Base-by-base conservation (phyloP, 2,797 vertebrate genomes). In the Trachops cirrhosus region DNA sequence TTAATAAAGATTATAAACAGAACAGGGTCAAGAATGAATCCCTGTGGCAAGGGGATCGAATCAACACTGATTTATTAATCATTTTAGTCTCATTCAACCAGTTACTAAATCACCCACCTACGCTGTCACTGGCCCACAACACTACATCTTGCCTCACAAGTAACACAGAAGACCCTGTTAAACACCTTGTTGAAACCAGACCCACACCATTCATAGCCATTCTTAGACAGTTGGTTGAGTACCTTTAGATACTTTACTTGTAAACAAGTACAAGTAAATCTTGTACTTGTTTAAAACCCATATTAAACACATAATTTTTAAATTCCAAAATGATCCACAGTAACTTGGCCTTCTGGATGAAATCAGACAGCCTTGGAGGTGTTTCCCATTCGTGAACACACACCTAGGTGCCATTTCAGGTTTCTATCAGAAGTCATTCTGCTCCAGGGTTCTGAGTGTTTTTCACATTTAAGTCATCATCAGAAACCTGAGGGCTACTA, bases 1-100 rank as follows among this genome's bases (percentile, higher is more conserved):
- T 54, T 94, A 80, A 80, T 83, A 94, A 73, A 82, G 87, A 57
- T 77, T 78, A 78, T 26, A 73, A 70, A 86, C 15, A 48, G 52
- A 37, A 77, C 6, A 90, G 19, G 18, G 9, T 90, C 67, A 91
- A 97, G 88, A 48, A 89, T 59, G 77, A 87, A 97, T 44, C 24
- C 16, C 8, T 50, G 44, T 84, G n/a, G 48, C 37, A 44, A 88
- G 39, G 16, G 12, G 46, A 37, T 44, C 64, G 89, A 59, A 67
- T 87, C 50, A 74, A 46, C 26, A 54, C 6, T 34, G 37, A 91
- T n/a, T 5, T 7, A 57, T 39, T 77, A 89, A 86, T 86, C 21
- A 12, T 95, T 92, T 92, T 75, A 14, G 9, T 87, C 54, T 73
- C 70, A 73, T 86, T 86, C 32, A 74, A 68, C 14, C n/a, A 46